Conservation (phyloP, 2,797 vertebrate species). For the Rallus crepitans region DNA sequence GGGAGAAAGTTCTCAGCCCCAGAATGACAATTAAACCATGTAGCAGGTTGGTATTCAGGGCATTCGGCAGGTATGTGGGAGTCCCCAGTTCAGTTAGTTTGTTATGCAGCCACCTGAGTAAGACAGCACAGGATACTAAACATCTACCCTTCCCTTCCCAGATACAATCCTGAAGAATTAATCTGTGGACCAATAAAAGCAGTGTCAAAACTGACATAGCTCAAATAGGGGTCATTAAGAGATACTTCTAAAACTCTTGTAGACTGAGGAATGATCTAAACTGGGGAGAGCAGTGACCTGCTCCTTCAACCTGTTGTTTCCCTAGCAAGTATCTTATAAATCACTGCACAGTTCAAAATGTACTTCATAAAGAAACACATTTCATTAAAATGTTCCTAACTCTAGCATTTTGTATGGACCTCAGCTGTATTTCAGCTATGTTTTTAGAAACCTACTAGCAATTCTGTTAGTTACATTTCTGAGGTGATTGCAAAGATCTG, state of each 20-base stretch:
- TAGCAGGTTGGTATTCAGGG: background rate
- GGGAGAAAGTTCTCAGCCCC: background rate
- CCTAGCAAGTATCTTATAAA: background rate
- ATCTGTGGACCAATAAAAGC: background rate
- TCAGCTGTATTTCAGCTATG: background rate
- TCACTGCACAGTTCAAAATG: background rate
- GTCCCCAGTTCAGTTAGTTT: background rate
- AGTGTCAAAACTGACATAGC: background rate
- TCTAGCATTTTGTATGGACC: background rate
- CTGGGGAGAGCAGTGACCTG: background rate
- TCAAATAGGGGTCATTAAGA: background rate
- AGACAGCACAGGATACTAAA: background rate
- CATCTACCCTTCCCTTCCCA: background rate
- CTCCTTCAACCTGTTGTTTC: background rate
- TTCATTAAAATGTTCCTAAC: background rate
- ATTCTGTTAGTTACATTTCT: background rate
- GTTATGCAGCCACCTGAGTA: background rate
- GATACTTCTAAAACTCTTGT: background rate
- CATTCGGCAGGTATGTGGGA: accelerated
- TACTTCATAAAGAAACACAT: background rate
- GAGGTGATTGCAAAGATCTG: background rate
- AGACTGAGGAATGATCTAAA: background rate
- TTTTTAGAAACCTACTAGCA: background rate
- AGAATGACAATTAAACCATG: background rate
- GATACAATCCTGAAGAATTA: background rate